Evolutionary conservation across 1,140 invertebrate genomes (phyloP), one percentile per base, ranked within the genome.

Genomic region (Pseudomyrmex sp.): DNA sequence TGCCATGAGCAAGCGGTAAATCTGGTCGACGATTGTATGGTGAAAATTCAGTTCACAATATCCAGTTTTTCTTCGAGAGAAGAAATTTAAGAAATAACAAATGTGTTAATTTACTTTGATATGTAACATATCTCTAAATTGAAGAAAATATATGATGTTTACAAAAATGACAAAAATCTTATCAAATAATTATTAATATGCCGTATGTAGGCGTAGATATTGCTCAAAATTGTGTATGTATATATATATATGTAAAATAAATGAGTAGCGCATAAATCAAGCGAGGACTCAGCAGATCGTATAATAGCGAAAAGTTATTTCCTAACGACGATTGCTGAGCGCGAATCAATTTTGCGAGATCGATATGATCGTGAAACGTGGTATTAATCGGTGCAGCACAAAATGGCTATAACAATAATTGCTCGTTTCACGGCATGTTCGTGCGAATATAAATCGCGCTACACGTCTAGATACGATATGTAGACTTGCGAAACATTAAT

Each of bases 361-460:
- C 76, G 76, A 80, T 72, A 80, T 66, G 66, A 69, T 80, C 54
- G 66, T 70, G 76, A 80, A 80, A 70, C 66, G 66, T 54, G 76
- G 66, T 70, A 80, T 80, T 80, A 80, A 80, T 80, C 76, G 66
- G 76, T 72, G 54, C 65, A 72, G 66, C 76, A 70, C 76, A 80
- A 80, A 80, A 80, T 80, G 66, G 76, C 76, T 70, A 80, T 80
- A 80, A 72, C 76, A 80, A 80, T 80, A 80, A 80, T 80, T 80
- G 76, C 76, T 80, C 44, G 76, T 80, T 80, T 80, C 76, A 80
- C 79, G 72, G 69, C 79, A 58, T 82, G 70, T 82, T 63, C 72
- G 18, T 82, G 68, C 79, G 70, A 82, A 75, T 75, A 82, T 82
- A 82, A 82, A 82, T 82, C 79, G 79, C 59, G 59, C 61, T 63